Evolutionary conservation across 2,113 vertebrate species (phyloP), one percentile per base, ranked within the genome.

Genomic region (Paracanthobrama guichenoti): DNA sequence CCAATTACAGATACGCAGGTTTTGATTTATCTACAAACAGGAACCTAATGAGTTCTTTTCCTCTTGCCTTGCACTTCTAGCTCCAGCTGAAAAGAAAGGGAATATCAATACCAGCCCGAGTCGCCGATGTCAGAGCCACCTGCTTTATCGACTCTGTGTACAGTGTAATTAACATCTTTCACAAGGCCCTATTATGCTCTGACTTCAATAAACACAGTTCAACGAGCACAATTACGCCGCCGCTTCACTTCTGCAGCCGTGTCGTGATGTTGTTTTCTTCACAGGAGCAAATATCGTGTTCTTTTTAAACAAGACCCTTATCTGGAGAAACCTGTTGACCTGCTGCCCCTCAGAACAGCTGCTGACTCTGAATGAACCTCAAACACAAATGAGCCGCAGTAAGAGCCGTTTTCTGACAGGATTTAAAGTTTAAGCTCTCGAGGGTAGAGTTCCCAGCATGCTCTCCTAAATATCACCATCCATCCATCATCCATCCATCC

Each of bases 161-260:
- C 83, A 86, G 89, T 90, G 90, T 90, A 91, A 93, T 94, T 94
- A 93, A 90, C 87, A 86, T 89, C 89, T 77, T 86, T 77, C 78
- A 83, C 82, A 84, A 89, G 90, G 84, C 85, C 90, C 86, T 81
- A 87, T 87, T 92, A 89, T 86, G 79, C 83, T 55, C 83, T 85
- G 86, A 87, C 89, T 91, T 91, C 90, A 92, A 90, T 91, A 88
- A 91, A 91, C 85, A 92, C 90, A 91, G 90, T 90, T 91, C 92
- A 84, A 86, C 87, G 72, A 87, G 87, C 89, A 87, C 85, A 84
- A 91, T 92, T 88, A 90, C 92, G 42, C 31, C 35, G 64, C 53
- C 24, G 62, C 76, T 83, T 10, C 44, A 55, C 50, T 53, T 57
- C 10, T 55, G 82, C 42, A 9, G 8, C 8, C 16, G 16, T 24